These are phyloP conservation scores for Phasianus colchicus DNA, from an alignment of 2,113 vertebrate species.

Conservation along the genomic window DNA sequence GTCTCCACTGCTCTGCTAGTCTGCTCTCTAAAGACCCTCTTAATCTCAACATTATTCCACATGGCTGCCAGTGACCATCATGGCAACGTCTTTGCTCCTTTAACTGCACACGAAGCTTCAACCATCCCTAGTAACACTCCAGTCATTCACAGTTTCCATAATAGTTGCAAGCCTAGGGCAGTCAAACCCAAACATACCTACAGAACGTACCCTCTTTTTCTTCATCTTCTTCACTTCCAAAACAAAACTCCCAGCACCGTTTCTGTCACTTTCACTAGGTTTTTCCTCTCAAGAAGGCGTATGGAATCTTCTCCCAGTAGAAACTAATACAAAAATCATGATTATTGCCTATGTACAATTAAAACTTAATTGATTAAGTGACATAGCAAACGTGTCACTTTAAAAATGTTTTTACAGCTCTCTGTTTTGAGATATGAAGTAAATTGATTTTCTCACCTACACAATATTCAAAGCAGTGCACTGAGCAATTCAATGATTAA, in stretches of 20 bases:
- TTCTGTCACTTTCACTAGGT: not conserved
- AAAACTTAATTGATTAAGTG: not conserved
- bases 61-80: not conserved
- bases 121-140: not conserved
- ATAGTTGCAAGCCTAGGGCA: accelerated
- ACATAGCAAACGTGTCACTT: not conserved
- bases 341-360: not conserved
- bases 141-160: not conserved
- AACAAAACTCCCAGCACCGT: not conserved
- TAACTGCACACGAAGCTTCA: not conserved
- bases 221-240: not conserved
- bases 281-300: not conserved
- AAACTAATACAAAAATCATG: not conserved
- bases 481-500: not conserved
- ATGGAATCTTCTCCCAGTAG: not conserved
- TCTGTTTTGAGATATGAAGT: not conserved
- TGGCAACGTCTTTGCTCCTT: not conserved
- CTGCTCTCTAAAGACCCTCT: not conserved
- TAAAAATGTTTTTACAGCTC: not conserved
- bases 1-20: not conserved
- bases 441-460: constrained; percentile 14
- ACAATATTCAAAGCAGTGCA: not conserved
- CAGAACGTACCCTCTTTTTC: not conserved
- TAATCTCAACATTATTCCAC: not conserved
- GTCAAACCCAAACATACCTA: not conserved